Evolutionary conservation across 2,888 invertebrate species (phyloP).

Genomic region (Byasa hedistus): DNA sequence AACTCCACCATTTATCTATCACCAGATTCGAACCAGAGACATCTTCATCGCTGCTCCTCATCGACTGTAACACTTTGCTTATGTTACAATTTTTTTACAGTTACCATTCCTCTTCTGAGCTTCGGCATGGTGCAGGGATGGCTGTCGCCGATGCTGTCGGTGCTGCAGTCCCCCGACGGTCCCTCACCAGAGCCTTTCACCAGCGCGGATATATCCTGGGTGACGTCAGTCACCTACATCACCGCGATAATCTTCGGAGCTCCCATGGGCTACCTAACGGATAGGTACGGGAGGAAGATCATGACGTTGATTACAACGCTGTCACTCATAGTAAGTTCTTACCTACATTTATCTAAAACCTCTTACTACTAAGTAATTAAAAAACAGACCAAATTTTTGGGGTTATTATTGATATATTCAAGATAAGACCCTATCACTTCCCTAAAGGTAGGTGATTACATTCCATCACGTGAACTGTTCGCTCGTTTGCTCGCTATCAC

Average conservation of each 20-base stretch:
- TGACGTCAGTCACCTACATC: constrained; percentile 71
- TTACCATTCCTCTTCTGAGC: constrained; percentile 68
- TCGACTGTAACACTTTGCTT: too few relatives aligned
- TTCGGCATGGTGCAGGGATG: constrained; percentile 76
- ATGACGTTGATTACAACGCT: constrained; percentile 68
- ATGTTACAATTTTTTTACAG: constrained; percentile 41
- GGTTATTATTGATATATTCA: too few relatives aligned
- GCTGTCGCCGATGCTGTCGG: constrained; percentile 71
- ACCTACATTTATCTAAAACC: too few relatives aligned
- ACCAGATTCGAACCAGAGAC: too few relatives aligned
- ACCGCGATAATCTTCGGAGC: constrained; percentile 70
- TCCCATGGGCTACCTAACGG: constrained; percentile 71
- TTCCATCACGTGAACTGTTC: too few relatives aligned
- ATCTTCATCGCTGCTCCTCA: too few relatives aligned
- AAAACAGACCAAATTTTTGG: too few relatives aligned
- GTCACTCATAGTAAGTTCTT: constrained; percentile 65
- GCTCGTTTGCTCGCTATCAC: too few relatives aligned
- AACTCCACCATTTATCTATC: too few relatives aligned
- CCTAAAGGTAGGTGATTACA: too few relatives aligned
- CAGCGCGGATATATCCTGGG: constrained; percentile 65
- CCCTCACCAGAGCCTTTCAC: constrained; percentile 60
- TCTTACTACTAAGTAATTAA: too few relatives aligned
- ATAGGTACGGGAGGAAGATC: constrained; percentile 64
- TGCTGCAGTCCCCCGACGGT: constrained; percentile 58
- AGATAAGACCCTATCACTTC: too few relatives aligned